Conservation (phyloP, 2,888 invertebrate genomes). For the Fabriciana adippe region DNA sequence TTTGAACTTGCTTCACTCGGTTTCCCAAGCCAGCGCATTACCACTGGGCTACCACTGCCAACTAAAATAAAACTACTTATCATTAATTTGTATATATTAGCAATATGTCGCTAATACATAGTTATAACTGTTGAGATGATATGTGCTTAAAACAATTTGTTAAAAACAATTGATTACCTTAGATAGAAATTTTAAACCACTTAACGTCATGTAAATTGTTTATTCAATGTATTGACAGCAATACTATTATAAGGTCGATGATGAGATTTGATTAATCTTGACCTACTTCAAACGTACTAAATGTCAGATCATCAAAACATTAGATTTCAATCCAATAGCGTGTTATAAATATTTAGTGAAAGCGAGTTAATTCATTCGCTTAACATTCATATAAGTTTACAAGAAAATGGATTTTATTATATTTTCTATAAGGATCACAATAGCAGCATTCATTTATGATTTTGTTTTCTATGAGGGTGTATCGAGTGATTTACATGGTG, state of each 20-base stretch:
- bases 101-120: neutral
- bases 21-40: too few relatives aligned
- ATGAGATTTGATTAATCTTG: slow-evolving; percentile 55
- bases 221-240: slow-evolving; percentile 25
- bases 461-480: slow-evolving; percentile 30
- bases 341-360: slow-evolving; percentile 51
- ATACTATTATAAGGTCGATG: slow-evolving; percentile 33
- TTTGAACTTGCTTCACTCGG: too few relatives aligned
- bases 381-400: slow-evolving; percentile 4
- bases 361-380: slow-evolving; percentile 47
- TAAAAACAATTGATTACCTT: neutral
- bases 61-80: too few relatives aligned
- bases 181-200: slow-evolving; percentile 1
- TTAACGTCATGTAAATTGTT: slow-evolving; percentile 17
- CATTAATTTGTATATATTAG: too few relatives aligned
- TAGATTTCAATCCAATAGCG: slow-evolving; percentile 42
- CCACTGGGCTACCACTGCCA: too few relatives aligned
- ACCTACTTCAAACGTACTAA: slow-evolving; percentile 64
- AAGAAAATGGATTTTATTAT: slow-evolving; percentile 23
- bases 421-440: slow-evolving; percentile 27
- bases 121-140: slow-evolving; percentile 1
- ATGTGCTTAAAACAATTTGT: slow-evolving; percentile 1
- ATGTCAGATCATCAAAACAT: slow-evolving; percentile 64
- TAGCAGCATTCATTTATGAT: slow-evolving; percentile 34
- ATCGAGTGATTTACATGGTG: slow-evolving; percentile 65